These are phyloP conservation scores for Drosophila leonis DNA, from an alignment of 2,888 invertebrate genomes.

Conservation along the genomic window DNA sequence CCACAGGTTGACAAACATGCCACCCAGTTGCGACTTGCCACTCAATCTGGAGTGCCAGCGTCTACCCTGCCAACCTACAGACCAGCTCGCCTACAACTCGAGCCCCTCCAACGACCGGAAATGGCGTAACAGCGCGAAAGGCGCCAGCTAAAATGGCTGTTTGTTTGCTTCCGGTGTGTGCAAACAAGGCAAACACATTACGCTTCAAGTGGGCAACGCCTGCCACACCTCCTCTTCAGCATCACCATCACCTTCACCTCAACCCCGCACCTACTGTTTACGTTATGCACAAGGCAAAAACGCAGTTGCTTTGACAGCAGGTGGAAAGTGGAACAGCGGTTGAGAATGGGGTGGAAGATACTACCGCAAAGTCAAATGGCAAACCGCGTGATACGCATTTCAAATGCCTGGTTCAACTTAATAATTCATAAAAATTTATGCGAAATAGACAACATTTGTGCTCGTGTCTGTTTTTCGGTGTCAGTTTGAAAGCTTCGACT, in stretches of 20 bases:
- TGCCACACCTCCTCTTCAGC: not conserved
- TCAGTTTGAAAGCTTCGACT: constrained; percentile 11
- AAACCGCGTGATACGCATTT: constrained; percentile 46
- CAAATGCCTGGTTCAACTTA: constrained; percentile 67
- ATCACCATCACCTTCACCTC: too few relatives aligned
- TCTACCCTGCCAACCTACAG: not conserved
- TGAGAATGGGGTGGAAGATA: fast-evolving
- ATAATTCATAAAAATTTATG: constrained; percentile 77
- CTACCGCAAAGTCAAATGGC: constrained; percentile 53
- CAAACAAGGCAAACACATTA: constrained; percentile 73
- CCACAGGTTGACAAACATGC: constrained; percentile 65
- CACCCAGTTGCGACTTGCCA: constrained; percentile 29
- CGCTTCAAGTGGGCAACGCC: constrained; percentile 56
- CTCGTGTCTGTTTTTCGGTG: constrained; percentile 17
- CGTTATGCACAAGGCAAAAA: constrained; percentile 58
- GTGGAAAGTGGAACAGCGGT: constrained; percentile 1
- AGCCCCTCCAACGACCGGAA: constrained; percentile 48
- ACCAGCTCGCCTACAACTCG: not conserved
- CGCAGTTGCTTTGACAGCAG: constrained; percentile 29
- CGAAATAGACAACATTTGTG: constrained; percentile 67
- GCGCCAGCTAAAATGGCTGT: constrained; percentile 69
- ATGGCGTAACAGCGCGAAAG: constrained; percentile 47
- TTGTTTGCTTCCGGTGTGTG: constrained; percentile 74
- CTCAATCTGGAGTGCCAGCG: constrained; percentile 36
- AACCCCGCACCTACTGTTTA: constrained; percentile 20